Conservation (phyloP, 2,888 invertebrate species). For the Beris chalybata region DNA sequence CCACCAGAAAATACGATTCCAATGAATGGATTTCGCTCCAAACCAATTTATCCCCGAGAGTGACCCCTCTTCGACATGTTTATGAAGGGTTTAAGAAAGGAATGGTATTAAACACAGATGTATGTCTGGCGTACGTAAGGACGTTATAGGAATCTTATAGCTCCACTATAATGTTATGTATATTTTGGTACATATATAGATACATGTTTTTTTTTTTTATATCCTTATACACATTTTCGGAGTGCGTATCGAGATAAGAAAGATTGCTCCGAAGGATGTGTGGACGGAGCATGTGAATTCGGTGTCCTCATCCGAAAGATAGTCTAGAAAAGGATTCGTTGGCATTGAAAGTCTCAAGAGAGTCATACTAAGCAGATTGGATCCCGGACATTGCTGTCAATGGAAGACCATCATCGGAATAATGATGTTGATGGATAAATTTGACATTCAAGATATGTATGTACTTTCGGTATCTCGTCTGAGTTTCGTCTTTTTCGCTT, state of each 20-base stretch:
- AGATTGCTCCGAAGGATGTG: background rate
- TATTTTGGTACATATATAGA: slow-evolving; percentile 3
- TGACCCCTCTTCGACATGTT: slow-evolving; percentile 14
- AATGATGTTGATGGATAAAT: slow-evolving; percentile 40
- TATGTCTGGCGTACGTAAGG: slow-evolving; percentile 1
- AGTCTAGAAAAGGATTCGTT: slow-evolving; percentile 23
- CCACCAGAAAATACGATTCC: too few species aligned
- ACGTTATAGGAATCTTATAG: background rate
- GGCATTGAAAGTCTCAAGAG: slow-evolving; percentile 36
- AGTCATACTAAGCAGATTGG: slow-evolving; percentile 39
- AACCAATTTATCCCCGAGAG: background rate
- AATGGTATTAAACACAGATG: slow-evolving; percentile 33
- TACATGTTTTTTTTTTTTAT: slow-evolving; percentile 2
- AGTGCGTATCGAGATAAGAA: slow-evolving; percentile 9
- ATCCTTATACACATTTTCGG: background rate
- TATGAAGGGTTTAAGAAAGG: slow-evolving; percentile 37
- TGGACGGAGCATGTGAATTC: background rate
- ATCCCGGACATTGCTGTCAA: slow-evolving; percentile 38
- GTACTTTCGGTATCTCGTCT: too few species aligned
- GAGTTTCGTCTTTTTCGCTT: too few species aligned
- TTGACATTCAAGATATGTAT: slow-evolving; percentile 33
- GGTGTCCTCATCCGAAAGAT: background rate
- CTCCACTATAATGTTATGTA: background rate
- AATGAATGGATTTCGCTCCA: too few species aligned
- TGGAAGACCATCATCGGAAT: slow-evolving; percentile 39